Evolutionary conservation across 1,140 invertebrate genomes (phyloP), one percentile per base, ranked within the genome.

Genomic region (Eciton burchellii): DNA sequence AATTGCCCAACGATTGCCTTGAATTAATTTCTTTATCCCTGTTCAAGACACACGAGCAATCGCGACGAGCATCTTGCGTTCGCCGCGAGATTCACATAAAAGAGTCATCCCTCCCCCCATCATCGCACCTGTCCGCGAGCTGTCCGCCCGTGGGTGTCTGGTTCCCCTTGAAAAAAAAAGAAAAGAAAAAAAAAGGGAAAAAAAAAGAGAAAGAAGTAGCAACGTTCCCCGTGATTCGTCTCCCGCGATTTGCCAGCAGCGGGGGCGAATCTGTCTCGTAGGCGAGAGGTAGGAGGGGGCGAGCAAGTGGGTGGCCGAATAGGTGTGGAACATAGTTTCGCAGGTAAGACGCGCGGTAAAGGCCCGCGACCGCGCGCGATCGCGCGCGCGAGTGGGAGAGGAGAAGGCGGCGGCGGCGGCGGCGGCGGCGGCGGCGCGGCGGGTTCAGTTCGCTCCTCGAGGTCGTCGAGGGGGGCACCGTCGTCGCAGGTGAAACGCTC

Each of bases 401-500:
- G 60, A 84, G 76, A 59, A 56, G 41, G 71, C n/a, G 14, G 43
- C 57, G 63, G 63, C 49, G 21, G 45, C 35, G 1, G n/a, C 16
- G 43, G 41, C 29, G n/a, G 21, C 41, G 49, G 65, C 47, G 45
- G 41, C 43, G 81, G 65, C 52, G 68, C 77, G 57, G 54, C 26
- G 60, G 54, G 60, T 83, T 68, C 57, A 66, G 82, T 83, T 83
- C 65, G 56, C 65, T 54, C 63, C 49, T 60, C 56, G 73, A 62
- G 76, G 60, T 49, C 59, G 85, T 54, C 57, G 68, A 87, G 83
- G 87, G 72, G 87, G 87, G 77, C 86, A 83, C 86, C 21, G 72
- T 76, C 77, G 83, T 88, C 87, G 87, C 87, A 88, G 87, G 86
- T 88, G 87, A 87, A 88, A 83, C 86, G 83, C 41, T 74, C 77